Conservation (phyloP, 2,113 vertebrate genomes). For the Balaenoptera acutorostrata region DNA sequence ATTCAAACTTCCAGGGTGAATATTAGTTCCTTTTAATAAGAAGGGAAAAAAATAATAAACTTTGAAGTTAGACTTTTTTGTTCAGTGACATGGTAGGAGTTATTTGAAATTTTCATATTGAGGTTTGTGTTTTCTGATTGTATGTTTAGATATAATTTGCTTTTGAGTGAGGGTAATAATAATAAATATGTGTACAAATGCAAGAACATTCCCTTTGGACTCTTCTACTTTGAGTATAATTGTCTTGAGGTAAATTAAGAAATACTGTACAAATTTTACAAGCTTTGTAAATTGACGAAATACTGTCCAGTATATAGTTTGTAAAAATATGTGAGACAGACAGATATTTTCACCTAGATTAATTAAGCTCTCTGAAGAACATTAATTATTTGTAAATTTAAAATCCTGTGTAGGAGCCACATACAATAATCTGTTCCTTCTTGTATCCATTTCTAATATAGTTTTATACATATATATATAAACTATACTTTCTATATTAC, state of each 20-base stretch:
- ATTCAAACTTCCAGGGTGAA: background rate
- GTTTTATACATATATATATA: background rate
- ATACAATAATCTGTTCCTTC: background rate
- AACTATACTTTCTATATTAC: background rate
- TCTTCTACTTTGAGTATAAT: background rate
- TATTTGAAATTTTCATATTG: background rate
- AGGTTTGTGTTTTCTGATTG: constrained; percentile 13
- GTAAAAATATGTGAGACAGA: background rate
- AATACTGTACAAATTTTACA: background rate
- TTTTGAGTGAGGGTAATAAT: background rate
- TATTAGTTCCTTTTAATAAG: background rate
- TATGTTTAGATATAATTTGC: background rate
- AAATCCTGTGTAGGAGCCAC: background rate
- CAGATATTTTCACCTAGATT: background rate
- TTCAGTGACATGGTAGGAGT: background rate
- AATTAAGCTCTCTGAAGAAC: background rate
- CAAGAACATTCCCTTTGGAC: background rate
- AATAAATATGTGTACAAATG: background rate
- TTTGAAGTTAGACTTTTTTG: constrained; percentile 12
- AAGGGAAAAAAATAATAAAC: background rate
- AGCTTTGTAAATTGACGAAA: background rate
- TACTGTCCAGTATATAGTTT: background rate
- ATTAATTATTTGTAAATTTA: background rate
- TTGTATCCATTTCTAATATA: constrained; percentile 3
- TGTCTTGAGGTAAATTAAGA: background rate